These are phyloP conservation scores for Solenopsis invicta DNA, from an alignment of 1,140 invertebrate genomes.

Conservation along the genomic window DNA sequence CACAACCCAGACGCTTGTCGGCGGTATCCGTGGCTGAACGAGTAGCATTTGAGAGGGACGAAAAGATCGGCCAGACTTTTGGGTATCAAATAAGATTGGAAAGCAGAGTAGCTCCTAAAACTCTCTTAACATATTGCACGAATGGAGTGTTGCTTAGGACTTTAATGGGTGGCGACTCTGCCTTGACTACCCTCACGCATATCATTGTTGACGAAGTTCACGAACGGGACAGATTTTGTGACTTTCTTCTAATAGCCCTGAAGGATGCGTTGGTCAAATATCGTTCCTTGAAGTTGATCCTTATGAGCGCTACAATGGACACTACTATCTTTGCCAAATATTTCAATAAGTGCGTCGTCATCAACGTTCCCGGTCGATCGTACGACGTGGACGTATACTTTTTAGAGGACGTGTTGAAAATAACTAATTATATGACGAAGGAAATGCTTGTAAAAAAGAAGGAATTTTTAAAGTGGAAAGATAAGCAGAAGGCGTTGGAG, in stretches of 20 bases:
- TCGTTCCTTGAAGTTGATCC: constrained; percentile 92
- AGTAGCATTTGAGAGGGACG: constrained; percentile 94
- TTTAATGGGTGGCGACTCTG: constrained; percentile 92
- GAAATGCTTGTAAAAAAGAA: constrained; percentile 88
- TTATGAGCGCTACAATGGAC: constrained; percentile 98
- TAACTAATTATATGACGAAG: constrained; percentile 91
- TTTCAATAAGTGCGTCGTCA: constrained; percentile 93
- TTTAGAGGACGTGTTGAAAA: constrained; percentile 93
- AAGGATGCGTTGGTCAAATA: constrained; percentile 92
- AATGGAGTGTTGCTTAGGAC: constrained; percentile 96
- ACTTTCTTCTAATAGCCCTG: constrained; percentile 96
- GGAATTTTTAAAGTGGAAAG: constrained; percentile 85
- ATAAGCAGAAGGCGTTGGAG: constrained; percentile 86
- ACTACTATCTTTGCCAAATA: constrained; percentile 93
- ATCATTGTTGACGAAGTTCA: constrained; percentile 97
- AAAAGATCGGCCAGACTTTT: constrained; percentile 94
- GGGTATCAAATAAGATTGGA: constrained; percentile 98
- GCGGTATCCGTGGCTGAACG: constrained; percentile 95
- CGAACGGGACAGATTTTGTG: constrained; percentile 96
- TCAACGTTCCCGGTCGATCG: constrained; percentile 93
- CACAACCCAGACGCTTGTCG: constrained; percentile 96
- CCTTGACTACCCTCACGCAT: constrained; percentile 92
- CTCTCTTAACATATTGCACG: constrained; percentile 96
- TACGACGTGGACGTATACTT: constrained; percentile 93
- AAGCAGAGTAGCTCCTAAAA: constrained; percentile 92